These are phyloP conservation scores for Crocuta crocuta DNA, from an alignment of 2,113 vertebrate genomes.

Conservation along the genomic window DNA sequence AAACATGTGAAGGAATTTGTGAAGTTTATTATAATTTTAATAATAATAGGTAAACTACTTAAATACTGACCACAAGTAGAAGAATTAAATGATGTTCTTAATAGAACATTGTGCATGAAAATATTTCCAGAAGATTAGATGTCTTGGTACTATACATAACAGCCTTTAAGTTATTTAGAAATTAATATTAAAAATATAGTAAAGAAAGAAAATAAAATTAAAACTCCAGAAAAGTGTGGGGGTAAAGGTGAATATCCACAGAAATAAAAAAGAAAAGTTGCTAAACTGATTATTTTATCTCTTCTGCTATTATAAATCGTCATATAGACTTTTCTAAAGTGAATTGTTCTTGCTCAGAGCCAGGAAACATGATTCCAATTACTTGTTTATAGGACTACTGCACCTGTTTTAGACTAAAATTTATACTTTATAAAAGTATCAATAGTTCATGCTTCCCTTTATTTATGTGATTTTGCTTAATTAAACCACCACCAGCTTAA, in stretches of 20 bases:
- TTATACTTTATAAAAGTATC: not conserved
- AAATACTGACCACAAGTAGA: not conserved
- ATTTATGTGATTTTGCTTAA: not conserved
- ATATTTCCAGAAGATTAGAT: not conserved
- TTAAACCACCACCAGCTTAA: not conserved
- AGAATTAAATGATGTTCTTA: not conserved
- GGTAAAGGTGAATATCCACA: not conserved
- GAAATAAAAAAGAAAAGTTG: not conserved
- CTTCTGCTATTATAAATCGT: not conserved
- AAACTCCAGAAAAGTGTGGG: not conserved
- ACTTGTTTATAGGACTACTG: not conserved
- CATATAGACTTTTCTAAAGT: not conserved
- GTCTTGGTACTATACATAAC: not conserved
- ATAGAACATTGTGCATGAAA: not conserved
- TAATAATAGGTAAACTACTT: not conserved
- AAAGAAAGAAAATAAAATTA: not conserved
- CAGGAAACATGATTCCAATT: not conserved
- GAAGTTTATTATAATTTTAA: not conserved
- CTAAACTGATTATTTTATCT: not conserved
- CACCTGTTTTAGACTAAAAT: not conserved
- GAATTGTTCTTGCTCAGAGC: not conserved
- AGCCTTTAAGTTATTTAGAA: not conserved
- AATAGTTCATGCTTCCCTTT: not conserved
- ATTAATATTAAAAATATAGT: not conserved
- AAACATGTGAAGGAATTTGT: not conserved